These are phyloP conservation scores for Macrotis lagotis DNA, from an alignment of 2,113 vertebrate genomes.

Conservation along the genomic window DNA sequence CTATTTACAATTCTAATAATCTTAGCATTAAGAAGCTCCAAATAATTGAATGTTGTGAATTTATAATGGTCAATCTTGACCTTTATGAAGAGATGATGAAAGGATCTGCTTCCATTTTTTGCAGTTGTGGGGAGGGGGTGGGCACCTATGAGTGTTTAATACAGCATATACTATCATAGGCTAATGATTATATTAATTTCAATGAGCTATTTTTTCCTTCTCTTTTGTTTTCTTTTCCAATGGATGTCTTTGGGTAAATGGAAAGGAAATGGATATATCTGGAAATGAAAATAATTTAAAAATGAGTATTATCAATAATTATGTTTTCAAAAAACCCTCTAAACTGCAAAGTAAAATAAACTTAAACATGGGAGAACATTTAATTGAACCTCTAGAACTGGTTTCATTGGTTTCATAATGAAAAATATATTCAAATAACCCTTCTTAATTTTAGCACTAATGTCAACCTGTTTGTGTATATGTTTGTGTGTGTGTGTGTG, in stretches of 20 bases:
- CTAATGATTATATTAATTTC: neutral
- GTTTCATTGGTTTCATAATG: neutral
- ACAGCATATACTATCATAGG: neutral
- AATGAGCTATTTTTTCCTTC: neutral
- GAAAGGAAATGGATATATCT: neutral
- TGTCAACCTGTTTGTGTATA: neutral
- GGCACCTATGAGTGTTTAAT: neutral
- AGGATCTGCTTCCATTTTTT: neutral
- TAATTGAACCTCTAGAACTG: neutral
- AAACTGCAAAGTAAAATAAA: neutral
- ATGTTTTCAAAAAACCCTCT: neutral
- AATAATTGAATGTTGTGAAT: neutral
- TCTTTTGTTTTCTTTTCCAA: neutral
- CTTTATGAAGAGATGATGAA: neutral
- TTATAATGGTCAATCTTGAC: neutral
- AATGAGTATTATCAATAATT: neutral
- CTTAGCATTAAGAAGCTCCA: neutral
- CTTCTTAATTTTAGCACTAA: conserved; percentile 35
- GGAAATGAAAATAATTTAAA: neutral
- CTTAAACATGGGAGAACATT: neutral
- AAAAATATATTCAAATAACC: neutral
- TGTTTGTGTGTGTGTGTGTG: too few species aligned
- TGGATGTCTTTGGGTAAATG: neutral
- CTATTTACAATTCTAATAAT: conserved; percentile 20
- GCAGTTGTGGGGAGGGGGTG: neutral